Evolutionary conservation across 2,888 invertebrate genomes (phyloP).

Genomic region (Lasioglossum oenotherae): DNA sequence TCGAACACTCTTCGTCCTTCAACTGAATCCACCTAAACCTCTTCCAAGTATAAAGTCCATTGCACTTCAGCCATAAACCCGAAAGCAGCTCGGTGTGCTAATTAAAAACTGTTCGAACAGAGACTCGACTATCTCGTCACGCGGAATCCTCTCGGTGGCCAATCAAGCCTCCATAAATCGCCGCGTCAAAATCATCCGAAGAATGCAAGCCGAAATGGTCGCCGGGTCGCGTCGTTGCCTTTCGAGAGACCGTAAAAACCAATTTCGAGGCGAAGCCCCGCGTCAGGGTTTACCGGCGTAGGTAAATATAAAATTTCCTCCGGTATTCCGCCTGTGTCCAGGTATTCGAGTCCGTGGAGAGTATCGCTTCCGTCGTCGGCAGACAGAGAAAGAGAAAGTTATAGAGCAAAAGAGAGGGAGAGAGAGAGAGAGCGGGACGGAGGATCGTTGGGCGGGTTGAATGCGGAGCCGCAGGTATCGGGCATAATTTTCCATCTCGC

Average conservation of each 20-base stretch:
- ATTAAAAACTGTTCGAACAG: too few species aligned
- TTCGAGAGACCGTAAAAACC: not conserved
- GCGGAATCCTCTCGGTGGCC: too few species aligned
- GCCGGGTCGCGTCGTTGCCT: not conserved
- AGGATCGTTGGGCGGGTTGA: constrained; percentile 3
- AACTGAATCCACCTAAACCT: too few species aligned
- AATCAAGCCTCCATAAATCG: too few species aligned
- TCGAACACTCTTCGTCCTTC: too few species aligned
- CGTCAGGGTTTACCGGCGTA: not conserved
- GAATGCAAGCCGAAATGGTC: not conserved
- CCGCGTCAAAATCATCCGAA: not conserved
- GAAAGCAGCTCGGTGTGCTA: too few species aligned
- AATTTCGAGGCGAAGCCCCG: not conserved
- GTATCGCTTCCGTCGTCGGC: not conserved
- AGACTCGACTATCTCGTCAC: too few species aligned
- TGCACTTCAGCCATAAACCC: too few species aligned
- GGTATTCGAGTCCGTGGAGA: not conserved
- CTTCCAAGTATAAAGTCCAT: too few species aligned
- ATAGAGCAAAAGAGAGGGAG: not conserved
- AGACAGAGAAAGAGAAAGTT: not conserved
- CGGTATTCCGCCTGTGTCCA: constrained; percentile 2
- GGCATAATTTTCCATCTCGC: constrained; percentile 58
- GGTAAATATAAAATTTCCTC: constrained; percentile 7
- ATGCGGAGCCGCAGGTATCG: constrained; percentile 44
- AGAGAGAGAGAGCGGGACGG: not conserved